Evolutionary conservation across 1,140 invertebrate species (phyloP).

Genomic region (Leptinotarsa lineolata): DNA sequence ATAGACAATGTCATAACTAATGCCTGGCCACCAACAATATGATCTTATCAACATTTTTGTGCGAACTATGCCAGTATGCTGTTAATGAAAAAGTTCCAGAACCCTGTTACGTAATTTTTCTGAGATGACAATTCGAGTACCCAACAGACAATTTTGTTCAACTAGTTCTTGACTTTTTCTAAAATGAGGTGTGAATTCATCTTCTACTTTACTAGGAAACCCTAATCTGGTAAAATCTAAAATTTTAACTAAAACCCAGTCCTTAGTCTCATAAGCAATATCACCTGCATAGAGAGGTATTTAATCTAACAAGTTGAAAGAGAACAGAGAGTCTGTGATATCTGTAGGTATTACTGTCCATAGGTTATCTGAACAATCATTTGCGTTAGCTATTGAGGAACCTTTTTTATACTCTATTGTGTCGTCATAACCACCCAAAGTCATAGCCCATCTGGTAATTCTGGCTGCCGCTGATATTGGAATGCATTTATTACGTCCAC

Average conservation of each 20-base stretch:
- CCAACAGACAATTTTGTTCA: slow-evolving; percentile 5
- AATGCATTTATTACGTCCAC: not conserved
- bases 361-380: not conserved
- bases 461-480: not conserved
- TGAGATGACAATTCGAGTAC: not conserved
- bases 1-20: too few relatives aligned
- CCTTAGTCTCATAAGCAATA: not conserved
- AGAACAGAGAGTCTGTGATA: not conserved
- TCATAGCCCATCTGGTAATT: not conserved
- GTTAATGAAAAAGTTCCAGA: slow-evolving; percentile 14
- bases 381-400: not conserved
- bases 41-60: slow-evolving; percentile 41
- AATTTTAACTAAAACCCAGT: not conserved
- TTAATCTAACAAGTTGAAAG: not conserved
- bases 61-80: slow-evolving; percentile 39
- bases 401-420: not conserved
- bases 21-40: slow-evolving; percentile 40
- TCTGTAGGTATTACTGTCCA: not conserved
- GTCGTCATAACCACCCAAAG: not conserved
- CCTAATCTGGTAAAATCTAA: not conserved
- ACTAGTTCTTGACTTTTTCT: not conserved
- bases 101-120: not conserved
- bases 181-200: not conserved
- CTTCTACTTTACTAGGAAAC: not conserved
- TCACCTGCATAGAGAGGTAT: not conserved